Conservation (phyloP, 2,113 vertebrate genomes). For the human region DNA sequence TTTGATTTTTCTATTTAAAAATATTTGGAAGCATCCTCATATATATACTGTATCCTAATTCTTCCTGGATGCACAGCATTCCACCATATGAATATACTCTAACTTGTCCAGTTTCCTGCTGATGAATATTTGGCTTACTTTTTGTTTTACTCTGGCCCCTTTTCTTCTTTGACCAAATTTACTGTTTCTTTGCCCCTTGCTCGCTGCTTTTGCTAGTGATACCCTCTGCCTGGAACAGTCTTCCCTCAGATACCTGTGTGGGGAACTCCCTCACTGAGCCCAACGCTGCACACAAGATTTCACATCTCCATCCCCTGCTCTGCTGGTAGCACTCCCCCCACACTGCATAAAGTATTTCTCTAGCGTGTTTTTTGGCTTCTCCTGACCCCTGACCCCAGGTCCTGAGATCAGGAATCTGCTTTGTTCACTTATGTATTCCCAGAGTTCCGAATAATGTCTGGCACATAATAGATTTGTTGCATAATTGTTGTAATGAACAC, state of each 20-base stretch:
- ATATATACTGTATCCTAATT: neutral
- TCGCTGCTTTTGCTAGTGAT: neutral
- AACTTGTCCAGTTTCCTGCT: neutral
- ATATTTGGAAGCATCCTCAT: neutral
- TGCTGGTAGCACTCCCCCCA: neutral
- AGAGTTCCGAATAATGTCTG: neutral
- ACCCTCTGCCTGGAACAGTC: neutral
- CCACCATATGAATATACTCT: neutral
- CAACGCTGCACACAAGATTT: neutral
- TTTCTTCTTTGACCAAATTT: neutral
- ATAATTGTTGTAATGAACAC: neutral
- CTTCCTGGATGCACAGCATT: too few species aligned
- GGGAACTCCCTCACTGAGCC: neutral
- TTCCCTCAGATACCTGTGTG: neutral
- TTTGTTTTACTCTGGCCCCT: neutral
- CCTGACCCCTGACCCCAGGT: rapidly evolving
- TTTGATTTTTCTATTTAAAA: neutral
- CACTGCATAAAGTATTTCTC: neutral
- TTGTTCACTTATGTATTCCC: neutral
- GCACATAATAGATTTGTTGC: neutral
- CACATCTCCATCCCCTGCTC: neutral
- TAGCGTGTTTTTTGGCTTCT: neutral
- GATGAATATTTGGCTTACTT: too few species aligned
- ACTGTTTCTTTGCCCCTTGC: neutral
- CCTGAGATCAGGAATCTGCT: neutral